phyloP scores from a whole-genome alignment of 2,113 vertebrate species.

The Myotis yumanensis region DNA sequence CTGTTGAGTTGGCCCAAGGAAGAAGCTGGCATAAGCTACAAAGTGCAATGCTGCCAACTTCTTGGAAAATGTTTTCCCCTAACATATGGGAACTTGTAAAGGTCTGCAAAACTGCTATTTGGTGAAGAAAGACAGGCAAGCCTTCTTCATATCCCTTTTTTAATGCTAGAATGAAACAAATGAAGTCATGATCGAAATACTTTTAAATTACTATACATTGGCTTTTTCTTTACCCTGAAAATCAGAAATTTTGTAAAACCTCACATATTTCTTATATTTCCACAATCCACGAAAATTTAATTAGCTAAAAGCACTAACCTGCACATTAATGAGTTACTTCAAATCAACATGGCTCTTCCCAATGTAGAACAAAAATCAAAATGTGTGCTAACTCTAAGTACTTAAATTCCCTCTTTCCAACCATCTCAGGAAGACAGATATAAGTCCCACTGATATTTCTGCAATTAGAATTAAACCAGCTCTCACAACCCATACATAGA shows the following conservation, averaged over 20 bases:
- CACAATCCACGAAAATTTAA: slow-evolving; percentile 50
- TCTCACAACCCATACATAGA: not conserved
- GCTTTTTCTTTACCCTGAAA: slow-evolving; percentile 51
- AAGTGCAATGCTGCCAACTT: slow-evolving; percentile 80
- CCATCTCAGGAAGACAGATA: slow-evolving; percentile 17
- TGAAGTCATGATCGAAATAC: slow-evolving; percentile 60
- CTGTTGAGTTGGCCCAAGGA: slow-evolving; percentile 83
- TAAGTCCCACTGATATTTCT: slow-evolving; percentile 45
- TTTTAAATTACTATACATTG: slow-evolving; percentile 64
- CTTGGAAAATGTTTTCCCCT: slow-evolving; percentile 85
- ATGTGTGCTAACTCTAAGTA: not conserved
- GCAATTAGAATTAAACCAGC: slow-evolving; percentile 39
- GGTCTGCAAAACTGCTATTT: slow-evolving; percentile 81
- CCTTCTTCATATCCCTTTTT: slow-evolving; percentile 60
- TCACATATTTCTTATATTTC: slow-evolving; percentile 54
- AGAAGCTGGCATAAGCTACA: slow-evolving; percentile 83
- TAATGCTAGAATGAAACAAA: slow-evolving; percentile 67
- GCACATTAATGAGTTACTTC: slow-evolving; percentile 28
- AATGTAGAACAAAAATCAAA: slow-evolving; percentile 42
- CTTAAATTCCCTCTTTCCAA: slow-evolving; percentile 30
- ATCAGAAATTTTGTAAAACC: slow-evolving; percentile 34
- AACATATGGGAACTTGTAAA: slow-evolving; percentile 84
- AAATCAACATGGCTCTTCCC: slow-evolving; percentile 34
- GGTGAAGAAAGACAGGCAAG: slow-evolving; percentile 71
- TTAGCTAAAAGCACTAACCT: slow-evolving; percentile 40